A percentile compares a stretch with the other conserved stretches of the same genome.
Evolutionary conservation across 2,113 vertebrate species (phyloP).

Genomic region (Chaenogobius annularis): DNA sequence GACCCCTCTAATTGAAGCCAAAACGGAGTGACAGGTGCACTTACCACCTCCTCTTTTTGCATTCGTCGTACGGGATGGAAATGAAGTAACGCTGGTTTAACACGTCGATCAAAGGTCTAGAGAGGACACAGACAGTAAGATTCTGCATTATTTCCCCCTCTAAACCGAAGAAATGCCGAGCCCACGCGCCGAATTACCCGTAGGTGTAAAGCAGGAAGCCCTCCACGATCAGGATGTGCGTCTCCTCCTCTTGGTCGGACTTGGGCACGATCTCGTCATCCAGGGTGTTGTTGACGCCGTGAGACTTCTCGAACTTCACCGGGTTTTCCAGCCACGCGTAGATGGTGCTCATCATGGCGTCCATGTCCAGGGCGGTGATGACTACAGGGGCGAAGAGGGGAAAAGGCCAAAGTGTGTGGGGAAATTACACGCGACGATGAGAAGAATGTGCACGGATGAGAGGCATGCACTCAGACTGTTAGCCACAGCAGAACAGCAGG

Average conservation of each 20-base stretch:
- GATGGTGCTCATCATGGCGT: slow-evolving; percentile 95
- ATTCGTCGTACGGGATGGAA: slow-evolving; percentile 93
- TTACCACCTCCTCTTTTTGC: slow-evolving; percentile 92
- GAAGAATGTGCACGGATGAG: background rate
- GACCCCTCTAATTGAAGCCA: too few species aligned
- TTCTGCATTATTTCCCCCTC: too few species aligned
- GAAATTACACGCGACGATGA: slow-evolving; percentile 25
- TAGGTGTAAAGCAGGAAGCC: slow-evolving; percentile 95
- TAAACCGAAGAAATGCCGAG: background rate
- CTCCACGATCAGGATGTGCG: slow-evolving; percentile 91
- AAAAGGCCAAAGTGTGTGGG: slow-evolving; percentile 7
- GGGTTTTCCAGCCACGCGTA: slow-evolving; percentile 88
- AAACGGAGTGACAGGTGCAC: slow-evolving; percentile 6
- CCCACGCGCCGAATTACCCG: slow-evolving; percentile 55
- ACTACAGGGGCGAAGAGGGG: slow-evolving; percentile 66
- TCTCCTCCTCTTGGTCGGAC: slow-evolving; percentile 63
- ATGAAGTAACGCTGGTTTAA: slow-evolving; percentile 90
- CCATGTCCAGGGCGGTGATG: slow-evolving; percentile 92
- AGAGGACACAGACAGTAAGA: background rate
- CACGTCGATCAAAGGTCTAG: slow-evolving; percentile 89
- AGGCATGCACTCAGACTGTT: slow-evolving; percentile 11
- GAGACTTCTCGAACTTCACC: slow-evolving; percentile 91
- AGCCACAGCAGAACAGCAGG: slow-evolving; percentile 55
- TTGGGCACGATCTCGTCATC: slow-evolving; percentile 72
- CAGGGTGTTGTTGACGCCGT: slow-evolving; percentile 85